These are phyloP conservation scores for Cynopterus sphinx DNA, from an alignment of 2,797 vertebrate species.

Conservation along the genomic window DNA sequence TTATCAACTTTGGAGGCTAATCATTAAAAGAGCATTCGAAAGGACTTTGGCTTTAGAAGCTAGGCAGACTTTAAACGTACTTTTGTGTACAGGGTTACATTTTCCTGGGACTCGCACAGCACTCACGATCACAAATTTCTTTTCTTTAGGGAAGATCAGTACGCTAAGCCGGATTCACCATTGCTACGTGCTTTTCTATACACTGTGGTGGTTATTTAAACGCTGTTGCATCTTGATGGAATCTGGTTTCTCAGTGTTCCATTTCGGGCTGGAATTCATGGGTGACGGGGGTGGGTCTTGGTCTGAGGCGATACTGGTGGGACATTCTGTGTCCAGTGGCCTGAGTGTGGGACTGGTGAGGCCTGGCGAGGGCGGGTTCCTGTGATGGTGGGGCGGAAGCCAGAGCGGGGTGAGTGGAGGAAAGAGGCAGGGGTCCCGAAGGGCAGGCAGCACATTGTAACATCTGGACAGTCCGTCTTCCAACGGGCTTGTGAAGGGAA, in stretches of 20 bases:
- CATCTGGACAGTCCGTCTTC: background rate
- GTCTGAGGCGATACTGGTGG: background rate
- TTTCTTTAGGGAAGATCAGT: background rate
- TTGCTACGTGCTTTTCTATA: background rate
- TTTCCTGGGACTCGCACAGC: background rate
- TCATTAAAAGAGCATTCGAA: background rate
- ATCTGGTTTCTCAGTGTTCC: background rate
- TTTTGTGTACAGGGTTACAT: background rate
- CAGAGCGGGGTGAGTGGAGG: background rate
- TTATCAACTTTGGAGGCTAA: background rate
- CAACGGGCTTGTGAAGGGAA: background rate
- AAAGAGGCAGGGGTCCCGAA: background rate
- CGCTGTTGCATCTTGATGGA: background rate
- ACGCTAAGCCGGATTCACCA: fast-evolving
- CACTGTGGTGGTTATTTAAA: background rate
- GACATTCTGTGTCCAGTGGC: fast-evolving
- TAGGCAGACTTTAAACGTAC: background rate
- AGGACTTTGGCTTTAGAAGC: background rate
- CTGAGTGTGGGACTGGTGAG: background rate
- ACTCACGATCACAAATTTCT: background rate
- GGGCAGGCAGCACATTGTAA: background rate
- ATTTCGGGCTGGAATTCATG: background rate
- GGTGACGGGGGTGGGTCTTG: background rate
- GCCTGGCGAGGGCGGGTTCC: background rate
- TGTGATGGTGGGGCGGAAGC: background rate